phyloP scores from a whole-genome alignment of 2,797 vertebrate genomes.

The Odontamblyopus lacepedii region DNA sequence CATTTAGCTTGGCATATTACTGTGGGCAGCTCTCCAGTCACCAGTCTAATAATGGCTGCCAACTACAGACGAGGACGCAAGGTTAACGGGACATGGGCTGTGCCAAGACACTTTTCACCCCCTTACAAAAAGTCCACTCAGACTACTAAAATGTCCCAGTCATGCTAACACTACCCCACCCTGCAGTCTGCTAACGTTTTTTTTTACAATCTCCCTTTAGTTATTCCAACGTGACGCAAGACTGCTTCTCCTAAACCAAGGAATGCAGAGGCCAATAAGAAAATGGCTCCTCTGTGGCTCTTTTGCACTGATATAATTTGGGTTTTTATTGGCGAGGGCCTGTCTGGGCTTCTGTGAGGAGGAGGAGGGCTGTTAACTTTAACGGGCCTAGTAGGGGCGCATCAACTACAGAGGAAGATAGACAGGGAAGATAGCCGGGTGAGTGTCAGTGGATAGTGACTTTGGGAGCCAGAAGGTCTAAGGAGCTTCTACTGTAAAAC shows the following conservation, averaged over 20 bases:
- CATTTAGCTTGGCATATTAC: constrained; percentile 11
- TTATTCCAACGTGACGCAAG: constrained; percentile 40
- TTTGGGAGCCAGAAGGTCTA: constrained; percentile 21
- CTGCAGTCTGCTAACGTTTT: constrained; percentile 2
- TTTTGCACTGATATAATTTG: constrained; percentile 68
- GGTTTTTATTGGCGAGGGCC: constrained; percentile 68
- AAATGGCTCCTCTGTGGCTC: constrained; percentile 56
- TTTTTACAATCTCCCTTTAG: constrained; percentile 12
- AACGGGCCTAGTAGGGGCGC: constrained; percentile 57
- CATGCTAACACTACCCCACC: constrained; percentile 19
- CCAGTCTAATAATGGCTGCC: constrained; percentile 37
- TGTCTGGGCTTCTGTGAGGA: constrained; percentile 63
- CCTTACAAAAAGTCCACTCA: constrained; percentile 24
- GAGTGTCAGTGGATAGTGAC: constrained; percentile 32
- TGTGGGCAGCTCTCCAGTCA: constrained; percentile 31
- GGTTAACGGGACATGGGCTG: constrained; percentile 38
- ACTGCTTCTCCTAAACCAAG: constrained; percentile 29
- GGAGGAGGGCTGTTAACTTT: constrained; percentile 72
- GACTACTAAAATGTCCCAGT: constrained; percentile 25
- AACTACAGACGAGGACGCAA: constrained; percentile 29
- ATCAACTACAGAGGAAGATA: constrained; percentile 30
- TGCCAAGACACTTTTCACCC: constrained; percentile 59
- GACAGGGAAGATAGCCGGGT: constrained; percentile 22
- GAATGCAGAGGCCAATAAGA: constrained; percentile 49
- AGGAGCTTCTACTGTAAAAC: constrained; percentile 11